phyloP scores from a whole-genome alignment of 2,113 vertebrate genomes.

The Suricata suricatta region DNA sequence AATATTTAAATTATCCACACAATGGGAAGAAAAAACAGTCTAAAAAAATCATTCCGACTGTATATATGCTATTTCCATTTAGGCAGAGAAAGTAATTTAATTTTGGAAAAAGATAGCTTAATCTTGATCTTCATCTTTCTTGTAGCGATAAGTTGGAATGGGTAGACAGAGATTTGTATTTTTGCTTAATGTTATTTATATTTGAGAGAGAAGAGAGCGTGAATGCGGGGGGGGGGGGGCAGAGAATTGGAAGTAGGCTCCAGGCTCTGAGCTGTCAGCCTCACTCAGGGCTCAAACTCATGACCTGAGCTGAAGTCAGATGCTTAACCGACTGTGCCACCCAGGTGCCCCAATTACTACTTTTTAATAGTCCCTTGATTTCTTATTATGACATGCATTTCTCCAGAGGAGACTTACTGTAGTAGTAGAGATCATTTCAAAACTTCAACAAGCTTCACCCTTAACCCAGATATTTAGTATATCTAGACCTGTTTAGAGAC shows the following conservation, averaged over 20 bases:
- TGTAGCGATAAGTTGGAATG: neutral
- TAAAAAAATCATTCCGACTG: neutral
- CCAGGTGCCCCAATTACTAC: no score
- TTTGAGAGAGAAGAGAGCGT: no score
- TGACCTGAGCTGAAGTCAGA: no score
- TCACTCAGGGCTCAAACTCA: no score
- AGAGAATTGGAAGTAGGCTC: no score
- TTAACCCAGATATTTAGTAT: neutral
- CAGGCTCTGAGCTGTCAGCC: no score
- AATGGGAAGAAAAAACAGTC: neutral
- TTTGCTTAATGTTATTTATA: neutral
- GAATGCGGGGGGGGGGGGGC: no score
- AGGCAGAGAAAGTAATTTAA: neutral
- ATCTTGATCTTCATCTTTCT: neutral
- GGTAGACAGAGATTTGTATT: neutral
- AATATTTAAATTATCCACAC: neutral
- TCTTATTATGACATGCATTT: neutral
- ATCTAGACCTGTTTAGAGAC: neutral
- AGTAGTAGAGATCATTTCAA: neutral
- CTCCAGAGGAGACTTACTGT: neutral
- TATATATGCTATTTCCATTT: neutral
- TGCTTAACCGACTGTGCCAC: no score
- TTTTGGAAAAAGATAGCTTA: neutral
- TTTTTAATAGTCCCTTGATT: neutral
- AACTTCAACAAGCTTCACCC: neutral